Evolutionary conservation across 2,797 vertebrate genomes (phyloP).

Genomic region (Gymnocypris eckloni): DNA sequence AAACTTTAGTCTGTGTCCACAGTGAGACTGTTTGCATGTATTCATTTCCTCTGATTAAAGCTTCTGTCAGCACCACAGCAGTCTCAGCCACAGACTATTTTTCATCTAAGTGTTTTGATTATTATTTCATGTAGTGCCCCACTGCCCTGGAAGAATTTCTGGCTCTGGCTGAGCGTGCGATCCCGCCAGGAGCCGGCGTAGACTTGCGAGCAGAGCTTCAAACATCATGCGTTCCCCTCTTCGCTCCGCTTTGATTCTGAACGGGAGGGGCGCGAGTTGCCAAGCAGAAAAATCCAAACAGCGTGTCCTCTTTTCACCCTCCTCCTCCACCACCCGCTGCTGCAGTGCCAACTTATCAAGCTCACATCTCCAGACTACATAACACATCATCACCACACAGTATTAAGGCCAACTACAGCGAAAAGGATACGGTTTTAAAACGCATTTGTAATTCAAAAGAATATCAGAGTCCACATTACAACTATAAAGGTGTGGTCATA

Average conservation of each 20-base stretch:
- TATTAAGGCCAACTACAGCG: background rate
- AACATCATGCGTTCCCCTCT: constrained; percentile 51
- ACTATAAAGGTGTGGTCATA: background rate
- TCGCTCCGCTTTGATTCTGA: constrained; percentile 44
- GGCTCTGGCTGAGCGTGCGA: constrained; percentile 31
- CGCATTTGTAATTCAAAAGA: background rate
- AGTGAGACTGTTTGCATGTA: background rate
- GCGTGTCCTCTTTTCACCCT: constrained; percentile 37
- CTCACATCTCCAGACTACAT: constrained; percentile 49
- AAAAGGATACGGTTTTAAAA: background rate
- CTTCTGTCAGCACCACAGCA: constrained; percentile 20
- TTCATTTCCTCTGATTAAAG: constrained; percentile 24
- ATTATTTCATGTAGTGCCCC: constrained; percentile 46
- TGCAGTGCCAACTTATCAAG: constrained; percentile 47
- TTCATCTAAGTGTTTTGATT: constrained; percentile 41
- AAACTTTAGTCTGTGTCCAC: background rate
- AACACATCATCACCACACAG: constrained; percentile 28
- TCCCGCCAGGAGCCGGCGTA: constrained; percentile 39
- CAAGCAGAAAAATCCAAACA: constrained; percentile 58
- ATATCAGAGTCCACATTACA: background rate
- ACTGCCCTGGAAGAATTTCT: constrained; percentile 19
- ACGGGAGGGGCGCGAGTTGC: constrained; percentile 50
- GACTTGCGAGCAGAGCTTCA: constrained; percentile 55
- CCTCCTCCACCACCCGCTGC: constrained; percentile 11
- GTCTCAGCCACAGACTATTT: constrained; percentile 31